Evolutionary conservation across 2,888 invertebrate genomes (phyloP), one percentile per base, ranked within the genome.

Genomic region (Hirtodrosophila alboralis): DNA sequence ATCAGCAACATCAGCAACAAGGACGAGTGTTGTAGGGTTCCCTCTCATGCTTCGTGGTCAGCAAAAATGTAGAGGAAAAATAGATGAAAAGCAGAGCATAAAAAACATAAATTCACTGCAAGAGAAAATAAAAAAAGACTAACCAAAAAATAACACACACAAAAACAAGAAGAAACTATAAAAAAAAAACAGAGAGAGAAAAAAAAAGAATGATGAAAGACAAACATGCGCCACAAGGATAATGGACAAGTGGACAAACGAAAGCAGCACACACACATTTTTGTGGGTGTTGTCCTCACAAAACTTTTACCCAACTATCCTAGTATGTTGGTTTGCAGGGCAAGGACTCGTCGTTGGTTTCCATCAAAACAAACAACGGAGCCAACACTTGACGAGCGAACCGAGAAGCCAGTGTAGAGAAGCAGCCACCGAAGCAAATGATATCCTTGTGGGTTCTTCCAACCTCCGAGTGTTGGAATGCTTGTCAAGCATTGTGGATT

Each of bases 181-280:
- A n/a, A n/a, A n/a, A n/a, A n/a, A n/a, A n/a, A n/a, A n/a, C n/a
- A n/a, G n/a, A n/a, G n/a, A n/a, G n/a, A n/a, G n/a, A n/a, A n/a
- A n/a, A 64, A 62, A 49, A 67, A 38, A 58, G 73, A 76, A 87
- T 86, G 86, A 88, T 80, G 86, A 87, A 88, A 87, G 88, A 78
- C 87, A 87, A 86, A 87, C 88, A 87, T 84, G 83, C 87, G 83
- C 80, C 80, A 84, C 80, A 72, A 77, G 84, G 73, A 87, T 81
- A 86, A 70, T 57, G 77, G 77, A 65, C 75, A 81, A 43, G 62
- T 41, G 62, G 60, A 56, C 43, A 60, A 47, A 21, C 26, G 34
- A 16, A 23, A 16, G 13, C 26, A 28, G 23, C 34, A 34, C 45
- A 60, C 18, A 10, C 47, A 61, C 36, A 37, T 36, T 51, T 58